These are phyloP conservation scores for Meleagris gallopavo DNA, from an alignment of 2,113 vertebrate genomes.

Conservation along the genomic window DNA sequence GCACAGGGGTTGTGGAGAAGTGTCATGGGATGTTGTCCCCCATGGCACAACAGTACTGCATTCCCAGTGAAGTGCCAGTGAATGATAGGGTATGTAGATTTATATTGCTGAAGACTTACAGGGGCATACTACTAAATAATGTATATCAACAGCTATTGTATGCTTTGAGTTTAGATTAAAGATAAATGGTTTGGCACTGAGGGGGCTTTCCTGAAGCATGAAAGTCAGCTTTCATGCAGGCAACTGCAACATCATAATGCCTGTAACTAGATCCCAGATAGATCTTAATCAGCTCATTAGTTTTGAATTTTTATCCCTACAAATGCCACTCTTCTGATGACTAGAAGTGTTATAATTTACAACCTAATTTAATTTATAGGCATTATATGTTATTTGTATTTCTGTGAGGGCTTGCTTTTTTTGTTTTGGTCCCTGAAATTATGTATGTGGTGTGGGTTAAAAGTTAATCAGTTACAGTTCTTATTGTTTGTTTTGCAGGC, in stretches of 20 bases:
- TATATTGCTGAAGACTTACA: background rate
- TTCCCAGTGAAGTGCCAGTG: background rate
- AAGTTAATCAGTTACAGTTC: constrained; percentile 1
- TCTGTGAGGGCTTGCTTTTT: background rate
- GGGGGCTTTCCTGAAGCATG: background rate
- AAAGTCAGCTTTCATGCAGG: background rate
- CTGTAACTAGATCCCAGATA: background rate
- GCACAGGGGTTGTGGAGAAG: background rate
- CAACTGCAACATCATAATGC: background rate
- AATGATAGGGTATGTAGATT: background rate
- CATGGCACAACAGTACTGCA: background rate
- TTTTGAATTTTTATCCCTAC: background rate
- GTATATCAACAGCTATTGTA: background rate
- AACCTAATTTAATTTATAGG: constrained; percentile 8
- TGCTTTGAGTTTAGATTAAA: background rate
- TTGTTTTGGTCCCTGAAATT: background rate
- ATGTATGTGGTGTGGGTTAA: background rate
- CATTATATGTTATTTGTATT: constrained; percentile 23
- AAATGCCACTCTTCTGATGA: background rate
- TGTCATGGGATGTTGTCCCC: background rate
- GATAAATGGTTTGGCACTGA: background rate
- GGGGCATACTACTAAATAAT: background rate
- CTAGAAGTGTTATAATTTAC: constrained; percentile 13
- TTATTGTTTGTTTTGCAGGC: background rate
- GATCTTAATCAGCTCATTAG: background rate